Evolutionary conservation across 2,113 vertebrate genomes (phyloP), one percentile per base, ranked within the genome.

Genomic region (Tetrax tetrax): DNA sequence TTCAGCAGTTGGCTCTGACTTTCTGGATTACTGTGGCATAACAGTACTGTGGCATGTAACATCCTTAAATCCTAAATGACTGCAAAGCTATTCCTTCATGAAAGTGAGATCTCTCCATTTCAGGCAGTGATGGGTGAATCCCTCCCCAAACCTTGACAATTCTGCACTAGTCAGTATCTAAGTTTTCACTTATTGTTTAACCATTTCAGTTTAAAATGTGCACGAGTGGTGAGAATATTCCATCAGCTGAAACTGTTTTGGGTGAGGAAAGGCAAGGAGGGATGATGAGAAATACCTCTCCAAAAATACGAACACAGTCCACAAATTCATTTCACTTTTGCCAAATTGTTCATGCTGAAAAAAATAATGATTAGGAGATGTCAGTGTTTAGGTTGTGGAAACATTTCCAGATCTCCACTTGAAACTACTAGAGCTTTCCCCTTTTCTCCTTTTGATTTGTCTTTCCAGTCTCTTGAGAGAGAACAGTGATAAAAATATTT

Each of bases 321-420:
- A 78, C 3, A 7, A 66, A 91, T 64, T 87, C 65, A 43, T 21
- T 86, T 92, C 19, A 20, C 2, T 92, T 96, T 84, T 61, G 69
- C 82, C 81, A 89, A 45, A 91, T 43, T 85, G 38, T 18, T 96
- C 65, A 89, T 76, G 87, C 74, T 89, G 83, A 93, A 95, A 91
- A 86, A 77, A 78, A 56, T 35, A 83, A 90, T 48, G 60, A 87
- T 61, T 60, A 57, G 53, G 57, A 91, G 29, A 89, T 72, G 53
- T 89, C 87, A 93, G 20, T 69, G 43, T 60, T 71, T 82, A 68
- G 61, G 50, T 60, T 87, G 15, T 65, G 53, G 65, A 89, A 89
- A 71, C 7, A 16, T 64, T 91, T 89, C 77, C 81, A 84, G 84
- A 87, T 82, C 59, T 93, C 87, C 33, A 2, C 76, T 60, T 75